Percentiles rank a stretch among this genome's conserved stretches.
Evolutionary conservation across 2,888 invertebrate genomes (phyloP).

Genomic region (Tribolium freemani): DNA sequence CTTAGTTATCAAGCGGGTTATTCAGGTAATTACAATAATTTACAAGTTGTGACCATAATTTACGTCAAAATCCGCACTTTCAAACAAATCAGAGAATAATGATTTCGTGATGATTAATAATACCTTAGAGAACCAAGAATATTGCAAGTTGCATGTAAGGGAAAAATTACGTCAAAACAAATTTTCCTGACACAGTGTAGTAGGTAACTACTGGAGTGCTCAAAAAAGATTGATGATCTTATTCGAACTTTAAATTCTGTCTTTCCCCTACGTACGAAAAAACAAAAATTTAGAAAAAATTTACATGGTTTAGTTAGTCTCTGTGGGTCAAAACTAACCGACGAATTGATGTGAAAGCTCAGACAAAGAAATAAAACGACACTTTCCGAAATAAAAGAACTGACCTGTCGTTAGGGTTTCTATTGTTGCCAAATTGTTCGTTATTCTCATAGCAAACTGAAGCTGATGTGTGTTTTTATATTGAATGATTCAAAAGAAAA

Average conservation of each 20-base stretch:
- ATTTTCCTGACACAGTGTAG: background rate
- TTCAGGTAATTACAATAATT: background rate
- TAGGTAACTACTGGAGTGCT: slow-evolving; percentile 13
- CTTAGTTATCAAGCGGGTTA: background rate
- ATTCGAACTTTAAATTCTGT: slow-evolving; percentile 9
- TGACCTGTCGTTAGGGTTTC: slow-evolving; percentile 33
- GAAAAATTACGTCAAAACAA: slow-evolving; percentile 15
- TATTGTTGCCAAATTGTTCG: slow-evolving; percentile 32
- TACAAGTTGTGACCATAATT: background rate
- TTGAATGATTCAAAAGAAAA: slow-evolving; percentile 7
- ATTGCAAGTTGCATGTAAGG: background rate
- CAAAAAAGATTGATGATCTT: slow-evolving; percentile 29
- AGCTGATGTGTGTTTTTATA: slow-evolving; percentile 20
- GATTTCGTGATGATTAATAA: slow-evolving; percentile 16
- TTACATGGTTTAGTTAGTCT: too few relatives aligned
- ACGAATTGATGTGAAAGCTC: background rate
- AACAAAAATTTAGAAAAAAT: background rate
- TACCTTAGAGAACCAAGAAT: background rate
- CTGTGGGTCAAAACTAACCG: background rate
- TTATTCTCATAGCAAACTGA: slow-evolving; percentile 29
- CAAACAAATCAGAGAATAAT: background rate
- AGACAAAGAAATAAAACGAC: slow-evolving; percentile 32
- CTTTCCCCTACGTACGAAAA: background rate
- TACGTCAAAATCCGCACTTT: background rate
- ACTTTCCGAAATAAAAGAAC: slow-evolving; percentile 32